Evolutionary conservation across 2,888 invertebrate species (phyloP).

Genomic region (Rhamphomyia laevipes): DNA sequence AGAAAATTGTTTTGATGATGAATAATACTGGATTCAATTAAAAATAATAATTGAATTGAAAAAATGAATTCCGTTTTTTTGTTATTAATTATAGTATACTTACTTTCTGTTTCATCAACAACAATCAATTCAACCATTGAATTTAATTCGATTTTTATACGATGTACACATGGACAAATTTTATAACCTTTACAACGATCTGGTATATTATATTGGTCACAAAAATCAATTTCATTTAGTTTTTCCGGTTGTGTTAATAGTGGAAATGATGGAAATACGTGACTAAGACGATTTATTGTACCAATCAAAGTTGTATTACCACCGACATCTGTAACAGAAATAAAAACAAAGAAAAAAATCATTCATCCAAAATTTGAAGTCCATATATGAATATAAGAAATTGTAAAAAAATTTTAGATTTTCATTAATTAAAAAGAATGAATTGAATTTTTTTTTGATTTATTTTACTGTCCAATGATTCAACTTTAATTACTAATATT

Average conservation of each 20-base stretch:
- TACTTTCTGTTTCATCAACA: conserved; percentile 26
- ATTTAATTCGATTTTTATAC: conserved; percentile 20
- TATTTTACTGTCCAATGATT: no score
- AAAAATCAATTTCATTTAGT: conserved; percentile 26
- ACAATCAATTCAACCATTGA: conserved; percentile 29
- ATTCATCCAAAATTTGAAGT: no score
- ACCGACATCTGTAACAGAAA: conserved; percentile 16
- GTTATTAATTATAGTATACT: conserved; percentile 9
- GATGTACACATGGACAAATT: conserved; percentile 24
- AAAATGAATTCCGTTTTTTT: not conserved
- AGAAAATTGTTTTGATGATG: not conserved
- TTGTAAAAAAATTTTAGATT: no score
- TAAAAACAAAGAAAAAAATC: no score
- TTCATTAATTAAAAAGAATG: no score
- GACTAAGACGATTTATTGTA: conserved; percentile 59
- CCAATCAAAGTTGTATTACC: conserved; percentile 29
- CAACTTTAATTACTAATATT: no score
- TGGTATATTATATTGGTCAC: conserved; percentile 21
- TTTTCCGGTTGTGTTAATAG: conserved; percentile 51
- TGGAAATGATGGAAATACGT: conserved; percentile 65
- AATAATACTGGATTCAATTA: not conserved
- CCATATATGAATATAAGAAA: no score
- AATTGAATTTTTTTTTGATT: no score
- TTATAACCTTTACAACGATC: conserved; percentile 14
- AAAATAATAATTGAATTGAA: not conserved